Percentiles rank a stretch among this genome's conserved stretches.
These are phyloP conservation scores for Masnerella sp. DNA, from an alignment of 2,888 invertebrate species.

Conservation along the genomic window DNA sequence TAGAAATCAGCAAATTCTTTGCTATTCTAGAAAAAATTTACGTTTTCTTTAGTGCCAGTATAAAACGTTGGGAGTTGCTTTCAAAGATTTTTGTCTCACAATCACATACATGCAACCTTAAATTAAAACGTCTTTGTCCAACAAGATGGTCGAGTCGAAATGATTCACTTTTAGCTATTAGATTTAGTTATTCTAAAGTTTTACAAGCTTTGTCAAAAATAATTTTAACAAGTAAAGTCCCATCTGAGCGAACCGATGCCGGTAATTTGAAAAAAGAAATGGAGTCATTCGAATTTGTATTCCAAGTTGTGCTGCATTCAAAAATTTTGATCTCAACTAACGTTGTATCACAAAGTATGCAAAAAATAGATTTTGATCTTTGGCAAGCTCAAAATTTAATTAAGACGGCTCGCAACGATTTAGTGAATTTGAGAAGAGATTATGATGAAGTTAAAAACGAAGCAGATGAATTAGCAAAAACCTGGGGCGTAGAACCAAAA, in stretches of 20 bases:
- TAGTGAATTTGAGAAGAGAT: constrained; percentile 19
- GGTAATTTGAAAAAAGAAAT: constrained; percentile 34
- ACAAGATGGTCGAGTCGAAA: constrained; percentile 67
- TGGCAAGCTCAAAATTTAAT: constrained; percentile 34
- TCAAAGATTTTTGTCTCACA: constrained; percentile 62
- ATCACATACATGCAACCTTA: constrained; percentile 63
- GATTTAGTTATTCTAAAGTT: constrained; percentile 61
- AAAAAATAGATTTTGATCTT: constrained; percentile 36
- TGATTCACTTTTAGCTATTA: constrained; percentile 63
- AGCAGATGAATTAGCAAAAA: constrained; percentile 24
- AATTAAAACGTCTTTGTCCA: constrained; percentile 64
- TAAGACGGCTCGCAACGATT: constrained; percentile 28
- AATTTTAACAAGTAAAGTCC: constrained; percentile 48
- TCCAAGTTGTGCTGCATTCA: constrained; percentile 33
- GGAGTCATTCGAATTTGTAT: constrained; percentile 41
- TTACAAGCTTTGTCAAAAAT: constrained; percentile 62
- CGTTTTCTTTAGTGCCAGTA: constrained; percentile 28
- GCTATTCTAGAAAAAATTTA: constrained; percentile 23
- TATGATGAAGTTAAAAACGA: constrained; percentile 26
- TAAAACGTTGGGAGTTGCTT: constrained; percentile 65
- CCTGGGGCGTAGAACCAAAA: constrained; percentile 25
- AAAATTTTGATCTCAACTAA: constrained; percentile 36
- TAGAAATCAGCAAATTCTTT: constrained; percentile 34
- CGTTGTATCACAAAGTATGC: constrained; percentile 23
- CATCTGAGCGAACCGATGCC: constrained; percentile 58